Base-by-base conservation (phyloP, 2,797 vertebrate species). In the Sebastes vulpes region DNA sequence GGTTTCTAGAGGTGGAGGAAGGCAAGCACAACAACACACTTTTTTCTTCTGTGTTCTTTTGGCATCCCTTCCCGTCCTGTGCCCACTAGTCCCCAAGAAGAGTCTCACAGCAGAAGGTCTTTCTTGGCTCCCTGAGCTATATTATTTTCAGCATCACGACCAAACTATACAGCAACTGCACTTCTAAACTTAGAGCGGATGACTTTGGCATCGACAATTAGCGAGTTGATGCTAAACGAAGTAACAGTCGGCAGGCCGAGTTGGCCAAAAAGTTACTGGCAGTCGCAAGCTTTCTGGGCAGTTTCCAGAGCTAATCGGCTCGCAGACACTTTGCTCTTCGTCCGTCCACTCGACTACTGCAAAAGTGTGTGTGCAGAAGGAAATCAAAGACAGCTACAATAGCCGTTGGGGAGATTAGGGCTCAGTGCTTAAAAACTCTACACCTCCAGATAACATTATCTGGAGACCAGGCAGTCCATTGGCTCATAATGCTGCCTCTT, bases 101-200 rank as follows among this genome's bases (percentile, higher is more conserved):
- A 70, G 52, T 70, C 70, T 79, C 72, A 68, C 8, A 82, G 60
- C 74, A 81, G 77, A 81, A 80, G 73, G 60, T 53, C 60, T 78
- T 26, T 75, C 67, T 79, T 86, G 80, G 75, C 75, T 58, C 70
- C 9, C 67, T 57, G 31, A 21, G 54, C 48, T 59, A 9, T 31
- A 68, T 60, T 82, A 79, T 84, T 83, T 84, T 76, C 63, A 60
- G 73, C 68, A 28, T 70, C 42, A 35, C 4, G 3, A 65, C 72
- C 58, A 58, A 79, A 64, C 42, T n/a, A 50, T 31, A 23, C 31
- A 20, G 50, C 42, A 57, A 56, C 14, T 83, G 38, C 26, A 63
- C 65, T 68, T 73, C 16, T 65, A 79, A 82, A 78, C 25, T 57
- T 32, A 74, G 72, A 74, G 71, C 3, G 6, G 53, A 77, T 23